These are phyloP conservation scores for Euclidia mi DNA, from an alignment of 2,888 invertebrate species.

Conservation along the genomic window DNA sequence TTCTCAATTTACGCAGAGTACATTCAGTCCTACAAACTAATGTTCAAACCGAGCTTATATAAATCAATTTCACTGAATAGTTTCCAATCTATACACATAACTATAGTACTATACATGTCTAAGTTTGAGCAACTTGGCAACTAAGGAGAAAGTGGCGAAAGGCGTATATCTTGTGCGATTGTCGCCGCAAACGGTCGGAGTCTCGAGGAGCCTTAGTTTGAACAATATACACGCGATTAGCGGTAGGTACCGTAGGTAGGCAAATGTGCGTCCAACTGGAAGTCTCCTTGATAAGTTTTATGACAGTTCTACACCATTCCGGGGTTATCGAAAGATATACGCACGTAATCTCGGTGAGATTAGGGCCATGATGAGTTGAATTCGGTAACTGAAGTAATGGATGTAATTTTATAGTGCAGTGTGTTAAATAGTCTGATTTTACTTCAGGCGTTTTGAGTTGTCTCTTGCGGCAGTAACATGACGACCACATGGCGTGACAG, in stretches of 20 bases:
- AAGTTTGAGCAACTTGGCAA: conserved; percentile 50
- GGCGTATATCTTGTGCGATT: conserved; percentile 25
- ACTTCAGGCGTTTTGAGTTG: too few species aligned
- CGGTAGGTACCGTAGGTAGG: conserved; percentile 1
- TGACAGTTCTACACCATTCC: conserved; percentile 7
- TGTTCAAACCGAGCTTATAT: conserved; percentile 26
- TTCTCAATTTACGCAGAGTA: background rate
- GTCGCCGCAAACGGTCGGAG: conserved; percentile 17
- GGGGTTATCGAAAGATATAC: conserved; percentile 4
- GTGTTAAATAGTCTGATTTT: too few species aligned
- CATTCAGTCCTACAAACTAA: conserved; percentile 12
- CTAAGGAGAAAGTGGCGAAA: conserved; percentile 50
- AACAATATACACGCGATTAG: background rate
- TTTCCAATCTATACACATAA: conserved; percentile 32
- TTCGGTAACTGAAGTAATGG: background rate
- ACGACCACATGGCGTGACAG: too few species aligned
- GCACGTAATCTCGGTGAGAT: background rate
- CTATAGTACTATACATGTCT: conserved; percentile 25
- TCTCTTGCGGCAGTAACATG: too few species aligned
- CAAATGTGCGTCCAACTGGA: conserved; percentile 12
- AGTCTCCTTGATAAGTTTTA: conserved; percentile 14
- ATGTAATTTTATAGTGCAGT: background rate
- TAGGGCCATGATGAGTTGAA: conserved; percentile 2
- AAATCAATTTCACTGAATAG: conserved; percentile 52
- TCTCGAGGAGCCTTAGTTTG: conserved; percentile 3